These are phyloP conservation scores for Zaprionus nigranus DNA, from an alignment of 1,140 invertebrate genomes.

Conservation along the genomic window DNA sequence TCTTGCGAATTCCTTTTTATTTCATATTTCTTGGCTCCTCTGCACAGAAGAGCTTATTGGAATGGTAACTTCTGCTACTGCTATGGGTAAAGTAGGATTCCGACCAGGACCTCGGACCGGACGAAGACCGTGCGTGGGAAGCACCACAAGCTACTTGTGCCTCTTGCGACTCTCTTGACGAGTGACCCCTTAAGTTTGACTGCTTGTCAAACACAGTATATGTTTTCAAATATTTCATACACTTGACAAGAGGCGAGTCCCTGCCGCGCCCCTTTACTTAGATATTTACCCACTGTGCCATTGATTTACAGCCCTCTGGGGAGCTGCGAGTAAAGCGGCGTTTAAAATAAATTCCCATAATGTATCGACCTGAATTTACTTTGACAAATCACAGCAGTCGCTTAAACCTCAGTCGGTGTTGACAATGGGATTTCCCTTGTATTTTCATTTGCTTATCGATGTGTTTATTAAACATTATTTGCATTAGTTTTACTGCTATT, in stretches of 20 bases:
- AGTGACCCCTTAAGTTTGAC: conserved; percentile 77
- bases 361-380: conserved; percentile 60
- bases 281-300: conserved; percentile 23
- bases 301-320: conserved; percentile 8
- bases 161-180: conserved; percentile 41
- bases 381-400: conserved; percentile 28
- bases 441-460: not conserved
- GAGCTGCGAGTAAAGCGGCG: conserved; percentile 30
- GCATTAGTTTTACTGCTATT: not conserved
- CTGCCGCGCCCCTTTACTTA: not conserved
- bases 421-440: no score
- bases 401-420: conserved; percentile 38
- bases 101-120: not conserved
- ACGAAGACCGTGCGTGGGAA: not conserved
- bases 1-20: conserved; percentile 70
- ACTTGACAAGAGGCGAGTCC: conserved; percentile 67
- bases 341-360: conserved; percentile 74
- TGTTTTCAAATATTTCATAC: conserved; percentile 79
- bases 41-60: conserved; percentile 41
- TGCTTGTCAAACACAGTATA: conserved; percentile 79
- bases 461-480: not conserved
- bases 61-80: conserved; percentile 42
- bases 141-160: not conserved
- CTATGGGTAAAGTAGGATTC: conserved; percentile 20
- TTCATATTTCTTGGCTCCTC: conserved; percentile 47